Base-by-base conservation (phyloP, 2,797 vertebrate species). In the Pogoniulus pusillus region DNA sequence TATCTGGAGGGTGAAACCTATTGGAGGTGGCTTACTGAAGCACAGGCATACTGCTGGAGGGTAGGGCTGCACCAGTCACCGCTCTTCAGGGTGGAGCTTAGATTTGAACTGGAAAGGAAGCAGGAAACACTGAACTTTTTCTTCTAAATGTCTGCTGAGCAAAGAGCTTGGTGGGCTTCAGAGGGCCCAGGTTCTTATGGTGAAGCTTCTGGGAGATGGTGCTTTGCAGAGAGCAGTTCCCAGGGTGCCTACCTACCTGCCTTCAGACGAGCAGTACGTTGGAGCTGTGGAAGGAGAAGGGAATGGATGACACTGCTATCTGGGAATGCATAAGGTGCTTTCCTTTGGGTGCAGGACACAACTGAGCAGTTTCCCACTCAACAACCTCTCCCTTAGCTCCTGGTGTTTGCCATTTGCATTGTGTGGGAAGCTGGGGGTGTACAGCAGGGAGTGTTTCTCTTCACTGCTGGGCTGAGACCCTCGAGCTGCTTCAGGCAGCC, bases 11-110 rank as follows among this genome's bases (percentile, higher is more conserved):
- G 30, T 13, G 37, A 24, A 34, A 32, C 23, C 59, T 47, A 9
- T 18, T 35, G 45, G 37, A 47, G 26, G 35, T 65, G 54, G 78
- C 85, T 60, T 93, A 90, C 93, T 3, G 18, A 32, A 23, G 89
- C 79, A n/a, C 95, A 96, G 7, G 86, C 92, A 3, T 94, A 94
- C 47, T 94, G 90, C 9, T 7, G 43, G 59, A 96, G 45, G 6
- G 90, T 51, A 20, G 71, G 73, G 4, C 23, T 17, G 76, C 94
- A 94, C 59, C 60, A 37, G 79, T 86, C 34, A 8, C 39, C 45
- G 1, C 14, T 54, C 53, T 32, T 35, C 47, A 90, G 41, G 26
- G 57, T n/a, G 12, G 26, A 27, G 30, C 80, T 70, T n/a, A 87
- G 29, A 39, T 90, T 81, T 15, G 34, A 14, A 45, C 95, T 96